Percentiles rank a stretch among this genome's conserved stretches.
These are phyloP conservation scores for Drosophila persimilis DNA, from an alignment of 1,140 invertebrate species.

Conservation along the genomic window DNA sequence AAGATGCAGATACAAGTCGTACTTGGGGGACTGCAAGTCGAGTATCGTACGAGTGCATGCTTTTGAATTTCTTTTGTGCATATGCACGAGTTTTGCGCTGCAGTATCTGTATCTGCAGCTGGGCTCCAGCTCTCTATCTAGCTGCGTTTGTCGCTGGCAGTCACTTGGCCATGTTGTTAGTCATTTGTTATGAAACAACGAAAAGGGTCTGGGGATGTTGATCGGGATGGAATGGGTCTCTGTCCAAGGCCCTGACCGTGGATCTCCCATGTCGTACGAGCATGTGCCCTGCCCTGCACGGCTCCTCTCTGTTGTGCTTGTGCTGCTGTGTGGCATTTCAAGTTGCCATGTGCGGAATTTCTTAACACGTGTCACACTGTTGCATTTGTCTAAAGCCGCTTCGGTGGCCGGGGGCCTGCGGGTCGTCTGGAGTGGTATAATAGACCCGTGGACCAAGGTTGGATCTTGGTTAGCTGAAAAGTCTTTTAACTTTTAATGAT, in stretches of 20 bases:
- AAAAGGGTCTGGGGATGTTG: slow-evolving; percentile 49
- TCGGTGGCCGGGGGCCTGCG: not conserved
- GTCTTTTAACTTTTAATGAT: slow-evolving; percentile 13
- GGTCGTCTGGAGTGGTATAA: slow-evolving; percentile 22
- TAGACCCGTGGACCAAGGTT: slow-evolving; percentile 10
- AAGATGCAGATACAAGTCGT: slow-evolving; percentile 38
- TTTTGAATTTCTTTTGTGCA: slow-evolving; percentile 42
- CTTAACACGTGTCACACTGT: slow-evolving; percentile 72
- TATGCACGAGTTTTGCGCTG: slow-evolving; percentile 4
- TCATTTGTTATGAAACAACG: slow-evolving; percentile 77
- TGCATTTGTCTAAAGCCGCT: slow-evolving; percentile 52
- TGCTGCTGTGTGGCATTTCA: slow-evolving; percentile 70
- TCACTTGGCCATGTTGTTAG: slow-evolving; percentile 71
- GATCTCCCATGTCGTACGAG: slow-evolving; percentile 46
- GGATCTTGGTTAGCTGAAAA: slow-evolving; percentile 2
- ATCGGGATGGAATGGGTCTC: slow-evolving; percentile 5
- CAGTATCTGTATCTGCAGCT: slow-evolving; percentile 41
- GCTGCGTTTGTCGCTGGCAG: slow-evolving; percentile 64
- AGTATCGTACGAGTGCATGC: slow-evolving; percentile 37
- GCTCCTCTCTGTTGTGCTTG: slow-evolving; percentile 1
- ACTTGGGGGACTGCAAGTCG: slow-evolving; percentile 8
- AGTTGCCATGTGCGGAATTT: slow-evolving; percentile 72
- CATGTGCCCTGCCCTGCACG: slow-evolving; percentile 43
- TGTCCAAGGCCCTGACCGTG: slow-evolving; percentile 26
- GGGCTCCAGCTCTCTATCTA: slow-evolving; percentile 60